These are phyloP conservation scores for Nymphicus hollandicus DNA, from an alignment of 2,113 vertebrate genomes.

Conservation along the genomic window DNA sequence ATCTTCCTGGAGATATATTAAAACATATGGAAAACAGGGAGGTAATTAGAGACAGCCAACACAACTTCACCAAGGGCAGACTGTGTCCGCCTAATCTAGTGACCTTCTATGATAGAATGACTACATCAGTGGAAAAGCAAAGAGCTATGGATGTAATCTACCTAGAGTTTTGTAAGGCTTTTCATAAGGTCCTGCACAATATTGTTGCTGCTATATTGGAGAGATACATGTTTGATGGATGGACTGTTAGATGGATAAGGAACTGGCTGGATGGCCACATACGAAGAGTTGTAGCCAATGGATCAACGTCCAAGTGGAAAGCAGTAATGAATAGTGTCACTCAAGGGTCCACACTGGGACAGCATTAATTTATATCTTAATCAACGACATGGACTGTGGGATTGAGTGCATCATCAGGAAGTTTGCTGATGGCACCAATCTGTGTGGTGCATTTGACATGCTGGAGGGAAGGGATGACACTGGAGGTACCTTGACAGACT, in stretches of 20 bases:
- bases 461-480: background rate
- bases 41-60: background rate
- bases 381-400: background rate
- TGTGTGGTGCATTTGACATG: fast-evolving
- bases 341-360: background rate
- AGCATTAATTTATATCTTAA: background rate
- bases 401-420: background rate
- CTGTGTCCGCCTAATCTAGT: background rate
- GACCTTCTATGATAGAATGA: background rate
- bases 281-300: background rate
- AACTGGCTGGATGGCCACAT: background rate
- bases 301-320: background rate
- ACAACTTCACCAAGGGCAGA: background rate
- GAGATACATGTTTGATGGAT: background rate
- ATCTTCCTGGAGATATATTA: background rate
- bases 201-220: background rate
- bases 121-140: background rate
- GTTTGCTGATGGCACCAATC: background rate
- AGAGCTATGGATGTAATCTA: background rate
- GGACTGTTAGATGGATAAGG: background rate
- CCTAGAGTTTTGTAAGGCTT: background rate
- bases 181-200: background rate
- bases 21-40: background rate
- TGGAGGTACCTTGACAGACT: background rate
- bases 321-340: background rate